Evolutionary conservation across 2,888 invertebrate genomes (phyloP).

Genomic region (Seladonia tumulorum): DNA sequence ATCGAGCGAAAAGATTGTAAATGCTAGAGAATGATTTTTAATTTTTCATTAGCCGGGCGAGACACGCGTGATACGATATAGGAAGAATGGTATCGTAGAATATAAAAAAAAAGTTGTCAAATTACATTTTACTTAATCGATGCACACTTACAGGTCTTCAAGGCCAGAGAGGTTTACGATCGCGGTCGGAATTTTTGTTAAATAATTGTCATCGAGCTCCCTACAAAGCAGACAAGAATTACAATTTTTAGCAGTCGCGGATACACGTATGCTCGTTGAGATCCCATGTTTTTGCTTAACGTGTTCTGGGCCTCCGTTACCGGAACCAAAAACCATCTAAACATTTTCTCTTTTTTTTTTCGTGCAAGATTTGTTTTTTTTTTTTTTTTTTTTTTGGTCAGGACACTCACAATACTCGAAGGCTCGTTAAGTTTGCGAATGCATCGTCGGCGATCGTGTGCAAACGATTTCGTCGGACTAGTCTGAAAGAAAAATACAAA

Average conservation of each 20-base stretch:
- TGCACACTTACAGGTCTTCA: conserved; percentile 92
- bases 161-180: conserved; percentile 90
- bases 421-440: conserved; percentile 91
- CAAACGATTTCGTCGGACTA: conserved; percentile 94
- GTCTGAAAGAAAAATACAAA: conserved; percentile 85
- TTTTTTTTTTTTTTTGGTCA: neutral
- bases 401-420: conserved; percentile 94
- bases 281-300: conserved; percentile 18
- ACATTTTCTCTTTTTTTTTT: neutral
- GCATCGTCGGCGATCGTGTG: conserved; percentile 91
- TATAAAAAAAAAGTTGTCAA: conserved; percentile 63
- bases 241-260: conserved; percentile 46
- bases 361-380: neutral
- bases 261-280: neutral
- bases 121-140: conserved; percentile 66
- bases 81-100: conserved; percentile 36
- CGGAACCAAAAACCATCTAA: neutral
- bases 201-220: conserved; percentile 91
- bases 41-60: too few relatives aligned
- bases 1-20: neutral
- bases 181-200: conserved; percentile 91
- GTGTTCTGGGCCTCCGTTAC: neutral
- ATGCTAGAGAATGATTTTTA: neutral
- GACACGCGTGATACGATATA: neutral
- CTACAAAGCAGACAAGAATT: conserved; percentile 85